A percentile compares a stretch with the other conserved stretches of the same genome.
phyloP scores from a whole-genome alignment of 2,797 vertebrate species.

The Geotrypetes seraphini region DNA sequence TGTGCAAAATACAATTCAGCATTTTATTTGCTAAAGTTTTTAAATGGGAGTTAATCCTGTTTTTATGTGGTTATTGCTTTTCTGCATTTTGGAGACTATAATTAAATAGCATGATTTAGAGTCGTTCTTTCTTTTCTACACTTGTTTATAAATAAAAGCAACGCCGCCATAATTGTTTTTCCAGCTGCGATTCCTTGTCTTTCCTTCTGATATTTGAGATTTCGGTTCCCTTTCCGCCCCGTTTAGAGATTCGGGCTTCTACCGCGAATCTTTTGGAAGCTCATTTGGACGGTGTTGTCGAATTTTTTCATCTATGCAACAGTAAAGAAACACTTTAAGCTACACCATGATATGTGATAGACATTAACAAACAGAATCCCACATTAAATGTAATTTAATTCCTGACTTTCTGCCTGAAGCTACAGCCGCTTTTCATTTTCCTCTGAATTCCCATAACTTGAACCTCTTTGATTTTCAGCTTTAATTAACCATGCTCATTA shows the following conservation, averaged over 20 bases:
- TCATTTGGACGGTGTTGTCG: not conserved
- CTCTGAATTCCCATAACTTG: constrained; percentile 53
- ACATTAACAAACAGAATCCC: constrained; percentile 36
- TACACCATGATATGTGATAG: constrained; percentile 20
- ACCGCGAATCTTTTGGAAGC: not conserved
- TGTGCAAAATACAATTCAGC: too few species aligned
- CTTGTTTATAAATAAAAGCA: too few species aligned
- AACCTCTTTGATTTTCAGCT: constrained; percentile 56
- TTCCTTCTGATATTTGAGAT: too few species aligned
- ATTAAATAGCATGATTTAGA: too few species aligned
- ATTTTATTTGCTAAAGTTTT: too few species aligned
- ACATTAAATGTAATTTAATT: constrained; percentile 48
- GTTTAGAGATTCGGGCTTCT: not conserved
- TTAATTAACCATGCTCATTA: constrained; percentile 63
- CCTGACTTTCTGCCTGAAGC: constrained; percentile 43
- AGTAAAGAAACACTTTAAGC: constrained; percentile 9
- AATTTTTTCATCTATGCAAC: not conserved
- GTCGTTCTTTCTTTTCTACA: too few species aligned
- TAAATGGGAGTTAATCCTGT: too few species aligned
- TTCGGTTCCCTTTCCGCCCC: not conserved
- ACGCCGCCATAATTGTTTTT: too few species aligned
- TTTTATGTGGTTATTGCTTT: too few species aligned
- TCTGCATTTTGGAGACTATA: too few species aligned
- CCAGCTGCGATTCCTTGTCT: too few species aligned
- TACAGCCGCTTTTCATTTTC: constrained; percentile 43